Conservation (phyloP, 2,113 vertebrate genomes). For the Serilophus lunatus region DNA sequence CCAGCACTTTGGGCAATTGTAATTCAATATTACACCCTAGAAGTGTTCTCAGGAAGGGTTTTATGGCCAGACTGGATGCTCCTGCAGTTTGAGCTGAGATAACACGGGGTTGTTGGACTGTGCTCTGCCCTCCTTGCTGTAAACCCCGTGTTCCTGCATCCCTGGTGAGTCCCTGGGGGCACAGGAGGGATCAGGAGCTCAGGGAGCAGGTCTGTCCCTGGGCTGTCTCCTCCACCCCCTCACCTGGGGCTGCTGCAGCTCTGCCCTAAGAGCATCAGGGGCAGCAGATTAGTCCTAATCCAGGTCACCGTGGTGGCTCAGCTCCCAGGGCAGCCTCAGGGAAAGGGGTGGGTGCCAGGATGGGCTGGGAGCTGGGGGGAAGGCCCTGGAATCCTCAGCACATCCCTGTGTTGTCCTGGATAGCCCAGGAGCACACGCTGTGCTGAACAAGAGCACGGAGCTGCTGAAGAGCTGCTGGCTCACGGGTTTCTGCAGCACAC, state of each 20-base stretch:
- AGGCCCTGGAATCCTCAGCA: not conserved
- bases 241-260: not conserved
- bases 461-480: not conserved
- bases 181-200: not conserved
- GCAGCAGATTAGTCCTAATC: not conserved
- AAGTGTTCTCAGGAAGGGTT: not conserved
- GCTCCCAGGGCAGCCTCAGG: fast-evolving
- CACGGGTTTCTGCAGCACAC: not conserved
- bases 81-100: not conserved
- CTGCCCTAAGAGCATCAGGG: not conserved
- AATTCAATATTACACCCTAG: not conserved
- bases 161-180: fast-evolving
- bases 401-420: not conserved
- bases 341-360: not conserved
- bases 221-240: not conserved
- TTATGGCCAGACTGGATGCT: not conserved
- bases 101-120: fast-evolving
- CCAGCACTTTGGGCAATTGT: not conserved
- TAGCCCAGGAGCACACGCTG: fast-evolving
- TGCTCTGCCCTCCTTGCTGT: not conserved
- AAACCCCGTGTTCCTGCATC: not conserved
- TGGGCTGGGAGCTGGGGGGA: not conserved
- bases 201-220: fast-evolving
- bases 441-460: not conserved
- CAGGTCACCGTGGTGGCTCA: not conserved